Evolutionary conservation across 1,140 invertebrate genomes (phyloP).

Genomic region (Calosoma granatense): DNA sequence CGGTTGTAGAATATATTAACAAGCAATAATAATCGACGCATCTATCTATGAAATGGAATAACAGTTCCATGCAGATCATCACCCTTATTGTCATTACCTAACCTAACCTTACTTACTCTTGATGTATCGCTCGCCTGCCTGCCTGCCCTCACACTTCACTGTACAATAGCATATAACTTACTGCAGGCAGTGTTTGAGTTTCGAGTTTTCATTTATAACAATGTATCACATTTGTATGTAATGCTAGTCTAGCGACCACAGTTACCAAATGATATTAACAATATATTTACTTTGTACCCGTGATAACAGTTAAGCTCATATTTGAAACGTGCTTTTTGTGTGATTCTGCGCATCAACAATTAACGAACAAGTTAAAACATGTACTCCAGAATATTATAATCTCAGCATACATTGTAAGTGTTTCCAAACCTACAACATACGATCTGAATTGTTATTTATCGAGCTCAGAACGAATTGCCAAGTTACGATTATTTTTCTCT

Average conservation of each 20-base stretch:
- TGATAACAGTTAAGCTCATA: slow-evolving; percentile 6
- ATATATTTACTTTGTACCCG: slow-evolving; percentile 7
- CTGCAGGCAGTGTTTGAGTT: too few relatives aligned
- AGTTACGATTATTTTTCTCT: neutral
- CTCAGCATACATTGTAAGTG: neutral
- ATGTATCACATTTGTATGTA: neutral
- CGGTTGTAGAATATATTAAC: slow-evolving; percentile 4
- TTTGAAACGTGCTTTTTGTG: neutral
- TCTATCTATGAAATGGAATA: neutral
- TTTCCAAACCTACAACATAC: too few relatives aligned
- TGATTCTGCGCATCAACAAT: too few relatives aligned
- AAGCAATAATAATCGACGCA: slow-evolving; percentile 8
- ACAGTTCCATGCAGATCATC: neutral
- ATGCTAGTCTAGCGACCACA: neutral
- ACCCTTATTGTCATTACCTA: too few relatives aligned
- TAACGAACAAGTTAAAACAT: neutral
- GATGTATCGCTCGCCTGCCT: too few relatives aligned
- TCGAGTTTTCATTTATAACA: too few relatives aligned
- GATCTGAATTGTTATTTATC: too few relatives aligned
- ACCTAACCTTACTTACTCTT: too few relatives aligned
- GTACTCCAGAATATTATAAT: neutral
- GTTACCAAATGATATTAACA: slow-evolving; percentile 7
- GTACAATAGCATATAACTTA: too few relatives aligned
- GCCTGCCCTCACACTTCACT: too few relatives aligned
- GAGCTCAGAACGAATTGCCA: neutral